Evolutionary conservation across 2,888 invertebrate species (phyloP).

Genomic region (Lycocerus yunnanus): DNA sequence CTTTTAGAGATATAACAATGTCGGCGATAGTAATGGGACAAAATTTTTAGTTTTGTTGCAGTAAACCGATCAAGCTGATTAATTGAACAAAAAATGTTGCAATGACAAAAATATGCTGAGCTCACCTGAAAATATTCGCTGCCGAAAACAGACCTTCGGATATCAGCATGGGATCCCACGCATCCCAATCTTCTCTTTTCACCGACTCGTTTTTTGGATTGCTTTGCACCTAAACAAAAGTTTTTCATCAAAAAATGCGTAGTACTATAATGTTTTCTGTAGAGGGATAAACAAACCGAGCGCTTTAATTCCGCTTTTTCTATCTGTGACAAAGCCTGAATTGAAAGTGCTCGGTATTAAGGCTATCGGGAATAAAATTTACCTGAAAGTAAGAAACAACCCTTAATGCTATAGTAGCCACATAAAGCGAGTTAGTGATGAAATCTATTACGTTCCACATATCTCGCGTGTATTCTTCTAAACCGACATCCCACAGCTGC

Average conservation of each 20-base stretch:
- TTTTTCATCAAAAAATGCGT: background rate
- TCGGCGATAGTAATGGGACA: background rate
- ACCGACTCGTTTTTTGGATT: slow-evolving; percentile 41
- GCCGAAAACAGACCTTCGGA: slow-evolving; percentile 97
- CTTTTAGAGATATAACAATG: slow-evolving; percentile 3
- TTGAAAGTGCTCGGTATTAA: background rate
- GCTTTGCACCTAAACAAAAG: slow-evolving; percentile 43
- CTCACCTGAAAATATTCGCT: slow-evolving; percentile 89
- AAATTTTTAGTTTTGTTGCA: background rate
- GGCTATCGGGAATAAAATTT: slow-evolving; percentile 35
- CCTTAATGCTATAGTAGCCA: slow-evolving; percentile 93
- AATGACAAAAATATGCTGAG: background rate
- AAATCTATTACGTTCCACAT: slow-evolving; percentile 99
- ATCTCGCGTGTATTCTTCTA: slow-evolving; percentile 95
- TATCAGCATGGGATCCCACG: slow-evolving; percentile 97
- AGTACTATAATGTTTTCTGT: background rate
- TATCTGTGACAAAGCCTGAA: background rate
- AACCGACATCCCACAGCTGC: slow-evolving; percentile 96
- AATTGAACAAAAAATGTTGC: no score
- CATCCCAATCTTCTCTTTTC: slow-evolving; percentile 90
- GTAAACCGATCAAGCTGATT: background rate
- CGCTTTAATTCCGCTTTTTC: background rate
- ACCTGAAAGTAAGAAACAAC: slow-evolving; percentile 96
- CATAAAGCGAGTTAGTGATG: slow-evolving; percentile 96
- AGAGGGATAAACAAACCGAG: background rate